phyloP scores from a whole-genome alignment of 2,888 invertebrate genomes.

The Sepiola atlantica region DNA sequence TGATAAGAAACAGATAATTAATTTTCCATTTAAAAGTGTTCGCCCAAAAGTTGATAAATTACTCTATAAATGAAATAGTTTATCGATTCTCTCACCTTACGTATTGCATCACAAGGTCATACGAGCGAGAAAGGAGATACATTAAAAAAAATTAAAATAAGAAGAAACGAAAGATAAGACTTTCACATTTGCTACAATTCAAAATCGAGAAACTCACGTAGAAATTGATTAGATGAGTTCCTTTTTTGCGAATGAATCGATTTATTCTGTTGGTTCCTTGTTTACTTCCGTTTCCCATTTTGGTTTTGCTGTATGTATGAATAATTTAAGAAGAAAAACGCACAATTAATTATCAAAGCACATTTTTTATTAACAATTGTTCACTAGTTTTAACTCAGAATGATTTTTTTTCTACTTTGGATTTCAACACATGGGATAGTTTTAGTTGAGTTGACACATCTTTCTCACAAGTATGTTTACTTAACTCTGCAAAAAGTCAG shows the following conservation, averaged over 20 bases:
- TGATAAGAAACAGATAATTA: slow-evolving; percentile 32
- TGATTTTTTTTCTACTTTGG: no score
- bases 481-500: no score
- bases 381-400: no score
- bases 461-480: no score
- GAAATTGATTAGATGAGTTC: not conserved
- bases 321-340: not conserved
- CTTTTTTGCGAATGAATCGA: not conserved
- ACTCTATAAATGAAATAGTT: not conserved
- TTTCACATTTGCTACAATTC: not conserved
- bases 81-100: not conserved
- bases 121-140: not conserved
- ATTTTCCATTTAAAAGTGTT: not conserved
- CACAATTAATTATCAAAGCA: no score
- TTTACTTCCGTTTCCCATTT: not conserved
- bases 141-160: not conserved
- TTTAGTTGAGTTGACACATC: no score
- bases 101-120: not conserved
- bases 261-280: not conserved
- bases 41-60: not conserved
- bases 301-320: not conserved
- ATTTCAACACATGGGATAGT: no score
- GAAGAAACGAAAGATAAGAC: not conserved
- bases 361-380: no score
- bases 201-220: not conserved